Base-by-base conservation (phyloP, 1,140 invertebrate genomes). In the Marisa cornuarietis region DNA sequence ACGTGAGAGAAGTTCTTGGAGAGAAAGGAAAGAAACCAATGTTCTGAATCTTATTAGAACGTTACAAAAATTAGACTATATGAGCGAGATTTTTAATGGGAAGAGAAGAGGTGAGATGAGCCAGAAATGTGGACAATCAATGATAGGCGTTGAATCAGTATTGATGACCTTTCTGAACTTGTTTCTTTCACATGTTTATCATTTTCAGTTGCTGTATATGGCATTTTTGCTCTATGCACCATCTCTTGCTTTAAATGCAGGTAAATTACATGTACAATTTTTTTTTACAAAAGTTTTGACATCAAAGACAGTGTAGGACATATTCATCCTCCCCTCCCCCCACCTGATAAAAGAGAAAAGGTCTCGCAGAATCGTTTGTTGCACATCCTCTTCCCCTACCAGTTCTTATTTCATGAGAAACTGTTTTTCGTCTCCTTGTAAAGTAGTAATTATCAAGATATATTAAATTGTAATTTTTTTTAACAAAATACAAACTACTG, bases 211-310 rank as follows among this genome's bases (percentile, higher is more conserved):
- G 83, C 91, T 98, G 66, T 98, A 98, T 88, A 96, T 96, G 65
- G 95, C 96, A 7, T 96, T 99, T 7, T 96, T 97, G 10, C 95
- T 98, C 10, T 96, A 97, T 88, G 96, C 96, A 10, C 97, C 97
- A 16, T 96, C 96, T 22, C 92, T 98, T 80, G 96, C 97, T 54
- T 91, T 98, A 71, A 96, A 95, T 87, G 95, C 96, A 94, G 95
- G 83, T 88, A 83, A 76, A 71, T 51, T 26, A 24, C 42, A 18
- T 20, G 13, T 63, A 14, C 13, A 14, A 14, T 22, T 22, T 13
- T 18, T n/a, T 63, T 63, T 63, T 4, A n/a, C 18, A 63, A 20
- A 7, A n/a, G n/a, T n/a, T 63, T 18, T 63, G 62, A 20, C 62
- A 63, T 63, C 62, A 63, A 63, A 14, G 13, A 22, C 7, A 63